Base-by-base conservation (phyloP, 2,113 vertebrate genomes). In the Crotalus viridis region DNA sequence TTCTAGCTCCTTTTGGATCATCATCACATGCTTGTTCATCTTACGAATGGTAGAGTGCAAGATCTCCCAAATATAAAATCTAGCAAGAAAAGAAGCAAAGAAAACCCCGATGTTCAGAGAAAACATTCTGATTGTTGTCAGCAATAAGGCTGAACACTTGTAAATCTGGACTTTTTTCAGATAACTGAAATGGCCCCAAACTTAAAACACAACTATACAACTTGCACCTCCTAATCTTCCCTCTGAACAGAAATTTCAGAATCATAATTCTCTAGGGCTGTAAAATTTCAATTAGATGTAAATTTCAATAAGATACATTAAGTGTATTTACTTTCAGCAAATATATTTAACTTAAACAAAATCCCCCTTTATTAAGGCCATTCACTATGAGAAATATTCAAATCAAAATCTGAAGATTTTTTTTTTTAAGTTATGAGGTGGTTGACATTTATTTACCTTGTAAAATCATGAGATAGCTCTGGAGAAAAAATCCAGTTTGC, bases 401-500 rank as follows among this genome's bases (percentile, higher is more conserved):
- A 88, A 89, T 48, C 46, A 46, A 5, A 46, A 46, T 46, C 87
- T 24, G 87, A 8, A 91, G 89, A 28, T 33, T 10, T 59, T n/a
- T 81, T 81, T 21, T 21, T 8, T 48, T 9, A 0, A 19, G 69
- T 81, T 81, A 39, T 21, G 24, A 19, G 88, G n/a, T 4, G 5
- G 90, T 94, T 56, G 64, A 90, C 8, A 51, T 85, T 48, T 39
- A 88, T 19, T 97, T 96, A 99, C 99, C 99, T 99, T 89, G 98
- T 99, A 96, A 99, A 99, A 97, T 99, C 99, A 89, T 98, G 99
- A 74, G 99, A 98, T 92, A 99, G 98, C 91, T 99, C 99, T 93
- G 98, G 98, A 96, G 99, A 99, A 97, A 99, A 99, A 96, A 99
- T 98, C 99, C 99, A 99, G 95, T 99, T 99, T 95, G 99, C 99